Percentiles rank a stretch among this genome's conserved stretches.
Conservation (phyloP, 1,140 invertebrate genomes). For the Tyrophagus putrescentiae region DNA sequence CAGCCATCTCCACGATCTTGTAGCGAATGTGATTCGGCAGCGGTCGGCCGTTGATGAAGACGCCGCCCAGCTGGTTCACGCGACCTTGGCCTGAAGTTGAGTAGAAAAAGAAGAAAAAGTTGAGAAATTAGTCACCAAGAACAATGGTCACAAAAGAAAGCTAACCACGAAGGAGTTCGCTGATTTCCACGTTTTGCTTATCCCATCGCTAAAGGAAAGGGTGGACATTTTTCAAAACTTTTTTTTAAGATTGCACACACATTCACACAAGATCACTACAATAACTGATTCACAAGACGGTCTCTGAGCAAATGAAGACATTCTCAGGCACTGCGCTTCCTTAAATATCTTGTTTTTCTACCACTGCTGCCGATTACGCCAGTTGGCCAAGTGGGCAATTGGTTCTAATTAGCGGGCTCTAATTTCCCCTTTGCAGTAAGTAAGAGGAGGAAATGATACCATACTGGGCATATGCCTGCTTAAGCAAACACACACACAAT, state of each 20-base stretch:
- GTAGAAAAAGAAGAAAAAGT: too few species aligned
- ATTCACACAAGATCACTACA: too few species aligned
- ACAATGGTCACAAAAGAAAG: not conserved
- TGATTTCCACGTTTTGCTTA: constrained; percentile 12
- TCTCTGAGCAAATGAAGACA: not conserved
- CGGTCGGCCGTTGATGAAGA: constrained; percentile 39
- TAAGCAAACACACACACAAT: too few species aligned
- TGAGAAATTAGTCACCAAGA: not conserved
- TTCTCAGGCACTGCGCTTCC: not conserved
- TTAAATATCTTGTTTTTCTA: not conserved
- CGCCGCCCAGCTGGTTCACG: constrained; percentile 37
- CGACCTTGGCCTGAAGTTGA: constrained; percentile 29
- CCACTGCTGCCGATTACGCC: too few species aligned
- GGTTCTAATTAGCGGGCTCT: too few species aligned
- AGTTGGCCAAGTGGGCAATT: too few species aligned
- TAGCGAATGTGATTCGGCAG: constrained; percentile 36
- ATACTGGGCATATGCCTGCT: too few species aligned
- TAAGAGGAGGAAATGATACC: too few species aligned
- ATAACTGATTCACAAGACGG: too few species aligned
- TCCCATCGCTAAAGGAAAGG: not conserved
- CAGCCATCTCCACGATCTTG: constrained; percentile 38
- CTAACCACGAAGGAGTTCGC: not conserved
- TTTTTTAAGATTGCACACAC: too few species aligned
- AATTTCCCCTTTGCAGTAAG: too few species aligned
- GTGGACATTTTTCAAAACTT: not conserved